Evolutionary conservation across 2,888 invertebrate species (phyloP).

Genomic region (Bugula neritina): DNA sequence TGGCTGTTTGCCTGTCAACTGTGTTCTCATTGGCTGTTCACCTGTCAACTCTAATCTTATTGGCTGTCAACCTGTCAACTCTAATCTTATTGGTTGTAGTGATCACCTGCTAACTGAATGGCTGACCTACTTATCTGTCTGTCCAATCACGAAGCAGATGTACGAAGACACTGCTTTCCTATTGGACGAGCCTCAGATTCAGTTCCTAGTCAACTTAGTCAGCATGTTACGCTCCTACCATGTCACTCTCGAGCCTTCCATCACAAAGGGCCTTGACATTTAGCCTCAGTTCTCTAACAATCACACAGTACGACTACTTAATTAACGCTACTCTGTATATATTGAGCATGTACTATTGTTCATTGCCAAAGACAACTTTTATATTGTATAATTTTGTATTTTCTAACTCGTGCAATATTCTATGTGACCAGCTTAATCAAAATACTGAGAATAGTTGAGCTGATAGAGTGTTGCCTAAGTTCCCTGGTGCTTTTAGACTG

Average conservation of each 20-base stretch:
- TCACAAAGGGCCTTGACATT: constrained; percentile 52
- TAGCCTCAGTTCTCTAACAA: not conserved
- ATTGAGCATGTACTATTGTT: not conserved
- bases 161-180: constrained; percentile 94
- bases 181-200: constrained; percentile 74
- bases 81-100: constrained; percentile 35
- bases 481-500: no score
- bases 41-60: not conserved
- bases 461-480: no score
- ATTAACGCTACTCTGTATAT: not conserved
- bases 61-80: not conserved
- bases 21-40: not conserved
- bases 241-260: constrained; percentile 53
- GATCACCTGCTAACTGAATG: constrained; percentile 70
- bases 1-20: not conserved
- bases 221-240: constrained; percentile 83
- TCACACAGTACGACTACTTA: not conserved
- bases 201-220: constrained; percentile 82
- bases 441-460: no score
- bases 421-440: no score
- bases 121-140: constrained; percentile 81
- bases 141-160: constrained; percentile 82
- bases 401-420: no score
- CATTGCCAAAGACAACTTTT: no score
- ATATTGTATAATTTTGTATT: no score